phyloP scores from a whole-genome alignment of 1,140 invertebrate genomes.

The Medauroidea extradentata region DNA sequence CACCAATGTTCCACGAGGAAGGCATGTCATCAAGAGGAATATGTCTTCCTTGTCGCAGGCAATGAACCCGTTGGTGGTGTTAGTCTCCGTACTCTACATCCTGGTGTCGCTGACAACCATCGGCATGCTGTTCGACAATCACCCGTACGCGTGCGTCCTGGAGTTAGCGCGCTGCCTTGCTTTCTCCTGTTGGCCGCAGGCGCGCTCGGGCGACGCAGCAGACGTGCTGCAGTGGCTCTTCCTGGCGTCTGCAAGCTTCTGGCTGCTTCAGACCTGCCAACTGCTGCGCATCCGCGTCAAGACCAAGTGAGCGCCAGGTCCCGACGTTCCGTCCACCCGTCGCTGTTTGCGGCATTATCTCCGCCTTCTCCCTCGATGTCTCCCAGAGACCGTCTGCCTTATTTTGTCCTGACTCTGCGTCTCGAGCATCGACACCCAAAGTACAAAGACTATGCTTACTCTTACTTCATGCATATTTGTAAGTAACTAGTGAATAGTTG shows the following conservation, averaged over 20 bases:
- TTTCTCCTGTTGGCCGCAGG: slow-evolving; percentile 29
- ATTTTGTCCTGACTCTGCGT: no score
- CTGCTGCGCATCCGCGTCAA: slow-evolving; percentile 6
- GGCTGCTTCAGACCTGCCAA: slow-evolving; percentile 6
- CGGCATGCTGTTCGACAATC: slow-evolving; percentile 63
- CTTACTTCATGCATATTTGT: no score
- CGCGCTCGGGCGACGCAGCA: neutral
- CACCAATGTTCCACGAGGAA: no score
- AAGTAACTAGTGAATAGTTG: no score
- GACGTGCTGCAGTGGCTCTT: slow-evolving; percentile 9
- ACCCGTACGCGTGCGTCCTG: slow-evolving; percentile 45
- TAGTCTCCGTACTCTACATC: slow-evolving; percentile 56
- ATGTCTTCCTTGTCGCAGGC: no score
- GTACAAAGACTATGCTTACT: no score
- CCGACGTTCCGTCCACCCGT: no score
- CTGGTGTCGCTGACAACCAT: slow-evolving; percentile 61
- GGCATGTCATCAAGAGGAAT: no score
- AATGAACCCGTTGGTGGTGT: slow-evolving; percentile 51
- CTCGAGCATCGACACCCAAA: no score
- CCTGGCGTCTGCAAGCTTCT: slow-evolving; percentile 8
- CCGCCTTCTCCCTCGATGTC: no score
- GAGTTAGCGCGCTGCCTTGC: slow-evolving; percentile 54
- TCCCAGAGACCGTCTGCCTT: no score
- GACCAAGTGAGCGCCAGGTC: neutral
- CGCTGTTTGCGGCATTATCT: no score